These are phyloP conservation scores for Plagodis dolabraria DNA, from an alignment of 2,888 invertebrate species.

Conservation along the genomic window DNA sequence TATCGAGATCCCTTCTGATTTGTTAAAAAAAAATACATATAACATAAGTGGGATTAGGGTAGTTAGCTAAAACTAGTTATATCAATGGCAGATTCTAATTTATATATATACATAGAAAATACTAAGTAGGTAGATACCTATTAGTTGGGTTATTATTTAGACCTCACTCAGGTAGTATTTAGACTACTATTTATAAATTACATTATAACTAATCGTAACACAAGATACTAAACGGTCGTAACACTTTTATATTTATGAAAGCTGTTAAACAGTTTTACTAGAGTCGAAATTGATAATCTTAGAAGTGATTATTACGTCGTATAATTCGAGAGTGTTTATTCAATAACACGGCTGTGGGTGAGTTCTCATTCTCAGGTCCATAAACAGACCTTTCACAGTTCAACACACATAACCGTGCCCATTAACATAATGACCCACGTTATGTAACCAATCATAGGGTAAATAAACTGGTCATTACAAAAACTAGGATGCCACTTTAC, in stretches of 20 bases:
- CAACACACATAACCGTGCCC: conserved; percentile 13
- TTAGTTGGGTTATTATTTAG: no score
- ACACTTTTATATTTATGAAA: no score
- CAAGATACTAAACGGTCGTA: no score
- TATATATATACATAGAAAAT: not conserved
- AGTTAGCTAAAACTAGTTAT: no score
- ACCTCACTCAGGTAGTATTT: no score
- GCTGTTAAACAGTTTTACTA: no score
- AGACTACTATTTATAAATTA: no score
- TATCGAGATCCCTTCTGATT: no score
- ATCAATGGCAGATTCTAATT: no score
- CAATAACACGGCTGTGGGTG: conserved; percentile 13
- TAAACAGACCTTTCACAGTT: conserved; percentile 23
- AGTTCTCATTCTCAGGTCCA: conserved; percentile 16
- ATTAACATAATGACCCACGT: conserved; percentile 39
- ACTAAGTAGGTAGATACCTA: not conserved
- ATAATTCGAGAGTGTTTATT: conserved; percentile 7
- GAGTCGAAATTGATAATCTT: no score
- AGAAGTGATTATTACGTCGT: not conserved
- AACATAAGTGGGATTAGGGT: no score
- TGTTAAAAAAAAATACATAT: no score
- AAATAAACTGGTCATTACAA: conserved; percentile 39
- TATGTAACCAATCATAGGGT: conserved; percentile 48
- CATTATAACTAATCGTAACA: not conserved
- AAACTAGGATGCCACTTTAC: conserved; percentile 41